Conservation (phyloP, 2,797 vertebrate genomes). For the Florisuga fusca region DNA sequence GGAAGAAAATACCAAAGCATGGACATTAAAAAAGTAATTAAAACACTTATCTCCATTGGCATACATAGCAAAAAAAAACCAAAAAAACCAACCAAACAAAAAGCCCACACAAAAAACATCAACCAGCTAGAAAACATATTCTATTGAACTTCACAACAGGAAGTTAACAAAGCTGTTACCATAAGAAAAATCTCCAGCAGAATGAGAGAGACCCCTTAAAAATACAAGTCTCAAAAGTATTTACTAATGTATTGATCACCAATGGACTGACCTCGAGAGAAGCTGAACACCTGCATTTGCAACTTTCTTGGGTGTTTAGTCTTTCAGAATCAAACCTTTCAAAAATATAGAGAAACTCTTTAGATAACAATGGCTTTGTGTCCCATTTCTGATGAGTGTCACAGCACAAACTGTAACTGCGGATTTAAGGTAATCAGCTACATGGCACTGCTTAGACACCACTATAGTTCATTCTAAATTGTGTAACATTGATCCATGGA, state of each 20-base stretch:
- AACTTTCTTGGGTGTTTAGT: neutral
- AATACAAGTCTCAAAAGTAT: constrained; percentile 52
- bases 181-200: constrained; percentile 29
- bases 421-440: neutral
- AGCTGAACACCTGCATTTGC: constrained; percentile 44
- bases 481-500: neutral
- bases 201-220: constrained; percentile 58
- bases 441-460: neutral
- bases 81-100: neutral
- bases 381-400: neutral
- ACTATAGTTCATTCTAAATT: neutral
- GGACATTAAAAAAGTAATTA: constrained; percentile 88
- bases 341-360: constrained; percentile 29
- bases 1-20: constrained; percentile 80
- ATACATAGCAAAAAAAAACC: constrained; percentile 70
- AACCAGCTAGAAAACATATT: constrained; percentile 74
- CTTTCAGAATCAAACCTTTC: neutral
- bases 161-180: constrained; percentile 66
- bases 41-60: constrained; percentile 86
- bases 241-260: constrained; percentile 71
- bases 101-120: too few species aligned
- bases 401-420: neutral
- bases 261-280: constrained; percentile 58
- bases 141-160: constrained; percentile 77
- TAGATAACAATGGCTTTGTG: neutral